A percentile compares a stretch with the other conserved stretches of the same genome.
Conservation (phyloP, 23 tunicate species). For the Clavelina lepadiformis region DNA sequence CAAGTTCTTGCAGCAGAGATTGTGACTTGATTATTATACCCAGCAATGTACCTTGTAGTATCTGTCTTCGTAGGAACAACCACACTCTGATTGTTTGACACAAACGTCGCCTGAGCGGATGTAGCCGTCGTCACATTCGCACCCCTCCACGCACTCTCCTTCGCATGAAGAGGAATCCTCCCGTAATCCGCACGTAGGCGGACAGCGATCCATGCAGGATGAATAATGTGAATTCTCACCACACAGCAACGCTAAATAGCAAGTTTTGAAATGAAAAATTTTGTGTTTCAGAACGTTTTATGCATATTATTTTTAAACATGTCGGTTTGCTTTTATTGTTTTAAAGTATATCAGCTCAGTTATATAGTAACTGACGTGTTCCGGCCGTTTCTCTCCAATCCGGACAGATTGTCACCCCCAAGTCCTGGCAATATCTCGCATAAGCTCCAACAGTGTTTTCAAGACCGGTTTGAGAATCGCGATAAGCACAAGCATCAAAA, state of each 20-base stretch:
- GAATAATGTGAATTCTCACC: conserved; percentile 40
- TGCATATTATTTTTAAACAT: too few relatives aligned
- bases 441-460: conserved; percentile 22
- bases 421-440: conserved; percentile 34
- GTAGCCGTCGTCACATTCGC: conserved; percentile 38
- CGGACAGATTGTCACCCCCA: conserved; percentile 4
- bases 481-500: conserved; percentile 31
- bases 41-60: conserved; percentile 44
- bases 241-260: conserved; percentile 41
- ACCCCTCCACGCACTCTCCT: conserved; percentile 46
- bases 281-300: too few relatives aligned
- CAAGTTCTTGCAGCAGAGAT: too few relatives aligned
- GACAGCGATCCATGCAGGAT: conserved; percentile 30
- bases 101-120: conserved; percentile 27
- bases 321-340: too few relatives aligned
- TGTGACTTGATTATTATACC: too few relatives aligned
- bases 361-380: too few relatives aligned
- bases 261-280: too few relatives aligned
- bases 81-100: conserved; percentile 27
- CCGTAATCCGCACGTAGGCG: conserved; percentile 36
- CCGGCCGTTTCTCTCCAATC: conserved; percentile 28
- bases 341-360: too few relatives aligned
- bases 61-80: conserved; percentile 18
- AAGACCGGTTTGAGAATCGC: conserved; percentile 15
- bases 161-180: too few relatives aligned